Conservation (phyloP, 92 coral and sea anemone species). For the Micromussa lordhowensis region DNA sequence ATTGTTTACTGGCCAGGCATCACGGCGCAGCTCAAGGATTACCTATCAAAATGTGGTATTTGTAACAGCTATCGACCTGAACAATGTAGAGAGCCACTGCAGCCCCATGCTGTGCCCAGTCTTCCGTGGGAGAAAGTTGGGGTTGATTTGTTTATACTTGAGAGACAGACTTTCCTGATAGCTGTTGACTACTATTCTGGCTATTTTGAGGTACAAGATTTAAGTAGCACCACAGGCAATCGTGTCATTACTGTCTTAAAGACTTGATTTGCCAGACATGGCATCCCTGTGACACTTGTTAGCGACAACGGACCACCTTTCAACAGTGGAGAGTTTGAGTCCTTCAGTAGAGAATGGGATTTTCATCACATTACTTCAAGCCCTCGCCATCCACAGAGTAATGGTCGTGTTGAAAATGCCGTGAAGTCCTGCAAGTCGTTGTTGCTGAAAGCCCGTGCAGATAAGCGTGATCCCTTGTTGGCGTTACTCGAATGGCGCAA, state of each 20-base stretch:
- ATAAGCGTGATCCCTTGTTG: too few relatives aligned
- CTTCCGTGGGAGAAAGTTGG: conserved; percentile 64
- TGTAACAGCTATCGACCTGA: conserved; percentile 60
- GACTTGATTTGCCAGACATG: conserved; percentile 29
- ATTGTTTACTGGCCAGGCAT: too few relatives aligned
- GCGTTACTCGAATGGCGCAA: too few relatives aligned
- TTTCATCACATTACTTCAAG: conserved; percentile 42
- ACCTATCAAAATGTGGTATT: conserved; percentile 50
- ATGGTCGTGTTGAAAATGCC: too few relatives aligned
- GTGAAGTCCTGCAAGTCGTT: conserved; percentile 47
- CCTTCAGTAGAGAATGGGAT: conserved; percentile 43
- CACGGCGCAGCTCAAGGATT: conserved; percentile 40
- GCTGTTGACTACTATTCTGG: conserved; percentile 43
- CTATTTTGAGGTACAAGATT: conserved; percentile 46
- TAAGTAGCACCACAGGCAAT: conserved; percentile 25
- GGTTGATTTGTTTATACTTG: conserved; percentile 39
- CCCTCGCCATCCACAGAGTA: conserved; percentile 42
- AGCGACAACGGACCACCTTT: conserved; percentile 18
- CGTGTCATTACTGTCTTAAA: conserved; percentile 46
- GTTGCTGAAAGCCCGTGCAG: conserved; percentile 43
- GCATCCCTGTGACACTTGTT: conserved; percentile 5
- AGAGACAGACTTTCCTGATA: conserved; percentile 31
- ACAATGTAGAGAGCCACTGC: conserved; percentile 56
- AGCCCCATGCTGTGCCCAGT: conserved; percentile 46
- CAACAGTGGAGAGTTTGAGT: conserved; percentile 19